Conservation (phyloP, 2,113 vertebrate species). For the Physeter macrocephalus region DNA sequence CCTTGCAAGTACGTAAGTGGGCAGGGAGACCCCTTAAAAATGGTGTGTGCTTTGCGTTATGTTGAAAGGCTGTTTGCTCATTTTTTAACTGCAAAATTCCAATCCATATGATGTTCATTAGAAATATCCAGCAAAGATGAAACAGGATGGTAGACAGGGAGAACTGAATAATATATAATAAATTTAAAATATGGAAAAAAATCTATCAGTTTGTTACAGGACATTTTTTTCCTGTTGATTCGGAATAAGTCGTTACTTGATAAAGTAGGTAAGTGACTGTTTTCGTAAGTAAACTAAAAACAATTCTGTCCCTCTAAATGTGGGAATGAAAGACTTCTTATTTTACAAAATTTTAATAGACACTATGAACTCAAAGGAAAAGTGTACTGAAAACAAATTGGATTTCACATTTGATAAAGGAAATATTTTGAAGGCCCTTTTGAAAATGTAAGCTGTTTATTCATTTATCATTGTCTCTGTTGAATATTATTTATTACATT, state of each 20-base stretch:
- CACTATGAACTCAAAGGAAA: slow-evolving; percentile 35
- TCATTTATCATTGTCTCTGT: slow-evolving; percentile 38
- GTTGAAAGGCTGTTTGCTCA: not conserved
- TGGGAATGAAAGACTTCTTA: not conserved
- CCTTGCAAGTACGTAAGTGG: not conserved
- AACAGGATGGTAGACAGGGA: not conserved
- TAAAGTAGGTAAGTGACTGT: not conserved
- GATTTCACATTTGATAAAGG: slow-evolving; percentile 36
- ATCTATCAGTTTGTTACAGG: not conserved
- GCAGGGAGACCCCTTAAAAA: not conserved
- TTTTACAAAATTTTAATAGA: slow-evolving; percentile 41
- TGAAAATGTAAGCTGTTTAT: slow-evolving; percentile 32
- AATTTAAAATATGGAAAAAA: not conserved
- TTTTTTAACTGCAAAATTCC: slow-evolving; percentile 22
- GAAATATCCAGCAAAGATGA: not conserved
- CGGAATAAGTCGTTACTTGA: not conserved
- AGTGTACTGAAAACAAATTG: slow-evolving; percentile 20
- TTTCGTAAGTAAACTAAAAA: slow-evolving; percentile 1
- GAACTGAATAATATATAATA: not conserved
- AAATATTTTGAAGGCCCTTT: slow-evolving; percentile 39
- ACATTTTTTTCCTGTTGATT: not conserved
- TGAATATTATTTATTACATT: not conserved
- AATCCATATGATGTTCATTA: not conserved
- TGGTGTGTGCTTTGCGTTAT: not conserved
- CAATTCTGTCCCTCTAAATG: not conserved